These are phyloP conservation scores for Xanthostigma xanthostigma DNA, from an alignment of 2,888 invertebrate genomes.

Conservation along the genomic window DNA sequence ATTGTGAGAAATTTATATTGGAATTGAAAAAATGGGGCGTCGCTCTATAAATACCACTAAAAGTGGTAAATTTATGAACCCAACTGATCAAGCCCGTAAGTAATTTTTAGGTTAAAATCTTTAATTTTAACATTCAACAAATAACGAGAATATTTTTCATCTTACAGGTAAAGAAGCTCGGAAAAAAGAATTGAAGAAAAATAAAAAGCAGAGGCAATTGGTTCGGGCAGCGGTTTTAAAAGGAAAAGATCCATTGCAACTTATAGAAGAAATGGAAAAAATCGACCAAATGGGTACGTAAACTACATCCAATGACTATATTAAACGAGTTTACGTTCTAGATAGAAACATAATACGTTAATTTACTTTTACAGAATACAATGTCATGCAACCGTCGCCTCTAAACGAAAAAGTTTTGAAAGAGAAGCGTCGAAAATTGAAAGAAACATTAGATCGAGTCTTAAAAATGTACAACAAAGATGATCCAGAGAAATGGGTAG, in stretches of 20 bases:
- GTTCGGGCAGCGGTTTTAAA: slow-evolving; percentile 93
- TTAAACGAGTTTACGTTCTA: background rate
- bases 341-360: background rate
- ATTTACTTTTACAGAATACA: slow-evolving; percentile 56
- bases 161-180: slow-evolving; percentile 85
- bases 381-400: slow-evolving; percentile 86
- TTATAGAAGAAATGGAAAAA: slow-evolving; percentile 90
- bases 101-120: slow-evolving; percentile 20
- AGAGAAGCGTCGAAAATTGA: slow-evolving; percentile 88
- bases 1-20: background rate
- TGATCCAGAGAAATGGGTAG: slow-evolving; percentile 86
- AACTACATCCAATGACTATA: background rate
- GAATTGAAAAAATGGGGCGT: slow-evolving; percentile 63
- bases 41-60: slow-evolving; percentile 97
- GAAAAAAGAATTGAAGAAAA: slow-evolving; percentile 95
- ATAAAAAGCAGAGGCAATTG: slow-evolving; percentile 91
- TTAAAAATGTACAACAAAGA: slow-evolving; percentile 93
- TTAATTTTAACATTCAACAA: slow-evolving; percentile 4
- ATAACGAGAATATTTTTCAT: slow-evolving; percentile 5
- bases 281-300: slow-evolving; percentile 92
- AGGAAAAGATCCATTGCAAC: slow-evolving; percentile 92
- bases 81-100: slow-evolving; percentile 97
- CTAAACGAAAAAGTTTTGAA: slow-evolving; percentile 92
- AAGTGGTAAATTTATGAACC: slow-evolving; percentile 99
- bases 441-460: slow-evolving; percentile 89